Conservation (phyloP, 1,140 invertebrate species). For the Eriocheir sinensis region DNA sequence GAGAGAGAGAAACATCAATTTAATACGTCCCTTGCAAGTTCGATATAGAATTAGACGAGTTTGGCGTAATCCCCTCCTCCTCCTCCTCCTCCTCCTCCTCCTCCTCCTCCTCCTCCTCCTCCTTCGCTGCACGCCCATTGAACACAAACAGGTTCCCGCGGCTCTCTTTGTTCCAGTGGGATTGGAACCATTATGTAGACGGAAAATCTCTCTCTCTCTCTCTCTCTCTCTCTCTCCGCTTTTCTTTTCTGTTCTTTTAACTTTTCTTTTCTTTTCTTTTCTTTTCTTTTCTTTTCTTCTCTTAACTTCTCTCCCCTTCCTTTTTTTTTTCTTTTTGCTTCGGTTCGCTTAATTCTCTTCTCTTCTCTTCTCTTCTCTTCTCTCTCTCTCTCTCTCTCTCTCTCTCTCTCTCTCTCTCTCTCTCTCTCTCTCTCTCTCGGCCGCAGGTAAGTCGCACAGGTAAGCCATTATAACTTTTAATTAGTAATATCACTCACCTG, state of each 20-base stretch:
- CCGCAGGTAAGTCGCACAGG: background rate
- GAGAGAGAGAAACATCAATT: background rate
- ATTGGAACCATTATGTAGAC: background rate
- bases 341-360: too few relatives aligned
- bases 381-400: slow-evolving; percentile 22
- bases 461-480: slow-evolving; percentile 26
- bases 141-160: background rate
- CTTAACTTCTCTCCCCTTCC: too few relatives aligned
- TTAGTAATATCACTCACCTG: slow-evolving; percentile 3
- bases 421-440: background rate
- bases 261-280: too few relatives aligned
- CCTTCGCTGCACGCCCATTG: background rate
- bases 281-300: too few relatives aligned
- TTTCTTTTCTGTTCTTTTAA: too few relatives aligned
- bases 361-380: too few relatives aligned
- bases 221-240: slow-evolving; percentile 18
- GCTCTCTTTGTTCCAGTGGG: background rate
- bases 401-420: slow-evolving; percentile 10
- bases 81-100: background rate
- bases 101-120: background rate
- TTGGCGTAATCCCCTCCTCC: background rate
- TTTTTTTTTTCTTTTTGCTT: too few relatives aligned
- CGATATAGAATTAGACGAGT: background rate
- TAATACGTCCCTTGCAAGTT: background rate
- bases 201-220: background rate